phyloP scores from a whole-genome alignment of 2,113 vertebrate species.

The Megaceryle torquata region DNA sequence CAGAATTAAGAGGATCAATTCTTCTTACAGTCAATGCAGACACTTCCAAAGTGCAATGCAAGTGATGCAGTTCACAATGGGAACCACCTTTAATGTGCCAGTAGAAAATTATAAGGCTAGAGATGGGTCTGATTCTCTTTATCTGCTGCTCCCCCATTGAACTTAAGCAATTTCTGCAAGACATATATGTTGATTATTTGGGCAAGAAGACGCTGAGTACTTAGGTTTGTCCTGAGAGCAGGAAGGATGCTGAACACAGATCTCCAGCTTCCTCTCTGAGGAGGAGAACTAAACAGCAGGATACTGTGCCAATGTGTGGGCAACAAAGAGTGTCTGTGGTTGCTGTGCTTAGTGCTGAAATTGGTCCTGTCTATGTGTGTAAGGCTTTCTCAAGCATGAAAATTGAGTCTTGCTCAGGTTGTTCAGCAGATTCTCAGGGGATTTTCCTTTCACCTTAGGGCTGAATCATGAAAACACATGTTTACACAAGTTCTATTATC shows the following conservation, averaged over 20 bases:
- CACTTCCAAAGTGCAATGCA: background rate
- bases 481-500: background rate
- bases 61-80: background rate
- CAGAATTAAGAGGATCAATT: rapidly evolving
- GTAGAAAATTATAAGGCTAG: background rate
- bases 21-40: background rate
- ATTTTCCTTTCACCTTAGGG: background rate
- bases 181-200: background rate
- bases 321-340: background rate
- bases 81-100: background rate
- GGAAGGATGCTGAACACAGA: background rate
- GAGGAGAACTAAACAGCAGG: background rate
- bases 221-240: background rate
- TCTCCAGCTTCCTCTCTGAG: background rate
- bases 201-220: background rate
- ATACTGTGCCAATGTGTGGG: background rate
- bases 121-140: background rate
- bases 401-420: background rate
- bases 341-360: background rate
- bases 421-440: background rate
- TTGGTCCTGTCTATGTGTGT: background rate
- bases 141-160: background rate
- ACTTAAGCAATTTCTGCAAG: background rate
- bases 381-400: background rate
- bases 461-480: background rate